Base-by-base conservation (phyloP, 2,797 vertebrate genomes). In the Pogonophryne albipinna region DNA sequence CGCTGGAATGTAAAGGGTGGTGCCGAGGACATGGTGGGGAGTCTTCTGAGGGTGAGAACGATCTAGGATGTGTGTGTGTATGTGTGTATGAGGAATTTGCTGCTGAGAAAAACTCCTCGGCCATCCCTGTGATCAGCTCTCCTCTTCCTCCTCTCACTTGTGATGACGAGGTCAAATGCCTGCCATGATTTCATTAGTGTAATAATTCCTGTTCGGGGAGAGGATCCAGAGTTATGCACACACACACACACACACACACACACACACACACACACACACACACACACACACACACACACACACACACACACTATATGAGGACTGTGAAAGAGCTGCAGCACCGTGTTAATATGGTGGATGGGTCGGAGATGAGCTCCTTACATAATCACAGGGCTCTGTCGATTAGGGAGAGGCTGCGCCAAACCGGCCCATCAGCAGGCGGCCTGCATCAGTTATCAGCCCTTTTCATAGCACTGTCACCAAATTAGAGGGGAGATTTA, bases 171-270 rank as follows among this genome's bases (percentile, higher is more conserved):
- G 89, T 92, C 87, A 90, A 89, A 94, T 90, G 82, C 89, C 86
- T 90, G 79, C 80, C 87, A 79, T 90, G 86, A 92, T 94, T 94
- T 92, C 87, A 92, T 94, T 93, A 91, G 87, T 62, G 71, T 86
- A 62, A 87, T 88, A 80, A 92, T 89, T 89, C 78, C 80, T 80
- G 59, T 74, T 82, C 69, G 82, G 83, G 72, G 88, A 83, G 72
- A 78, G 77, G 71, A 70, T 71, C 62, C 73, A 80, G 41, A 53
- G 61, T 47, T 57, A 63, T 71, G 76, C 42, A 78, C n/a, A 61
- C 47, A 46, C 27, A 64, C 38, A 64, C 42, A n/a, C 41, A 58
- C 55, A 62, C 58, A 65, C 52, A 27, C 27, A 27, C 61, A 58
- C 67, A 78, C n/a, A 61, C 61, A 56, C 67, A 27, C 23, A 0